Percentiles rank a stretch among this genome's conserved stretches.
Conservation (phyloP, 37 sponge, comb jelly and placozoan genomes). For the Bolinopsis microptera region DNA sequence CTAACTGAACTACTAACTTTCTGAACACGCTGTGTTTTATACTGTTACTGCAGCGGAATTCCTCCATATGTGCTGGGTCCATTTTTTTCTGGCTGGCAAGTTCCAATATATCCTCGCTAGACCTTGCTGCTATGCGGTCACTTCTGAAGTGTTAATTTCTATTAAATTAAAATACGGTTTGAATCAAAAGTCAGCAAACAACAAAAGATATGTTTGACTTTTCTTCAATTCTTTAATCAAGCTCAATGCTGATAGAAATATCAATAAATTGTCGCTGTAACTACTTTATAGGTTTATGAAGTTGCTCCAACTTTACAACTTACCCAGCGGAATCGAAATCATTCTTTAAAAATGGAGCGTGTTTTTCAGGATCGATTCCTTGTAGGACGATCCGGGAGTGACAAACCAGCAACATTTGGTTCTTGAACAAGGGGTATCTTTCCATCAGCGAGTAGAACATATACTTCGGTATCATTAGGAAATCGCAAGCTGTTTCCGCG, state of each 20-base stretch:
- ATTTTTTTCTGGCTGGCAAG: constrained; percentile 29
- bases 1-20: neutral
- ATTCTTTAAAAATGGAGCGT: constrained; percentile 21
- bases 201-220: too few species aligned
- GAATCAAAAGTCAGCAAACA: too few species aligned
- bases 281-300: too few species aligned
- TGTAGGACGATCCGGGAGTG: constrained; percentile 30
- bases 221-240: too few species aligned
- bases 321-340: constrained; percentile 17
- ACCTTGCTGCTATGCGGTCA: neutral
- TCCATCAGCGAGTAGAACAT: constrained; percentile 58
- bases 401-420: constrained; percentile 29
- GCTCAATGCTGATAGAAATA: too few species aligned
- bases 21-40: constrained; percentile 37
- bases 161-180: too few species aligned
- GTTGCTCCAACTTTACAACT: too few species aligned
- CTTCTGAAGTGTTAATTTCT: neutral
- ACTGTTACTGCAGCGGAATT: constrained; percentile 39
- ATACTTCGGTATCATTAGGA: constrained; percentile 40
- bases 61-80: neutral
- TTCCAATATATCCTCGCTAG: constrained; percentile 61
- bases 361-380: neutral
- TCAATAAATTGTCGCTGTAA: too few species aligned
- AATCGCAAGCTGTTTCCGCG: constrained; percentile 42
- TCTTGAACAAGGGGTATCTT: constrained; percentile 13